Evolutionary conservation across 2,888 invertebrate genomes (phyloP).

Genomic region (Drosophila austrosaltans): DNA sequence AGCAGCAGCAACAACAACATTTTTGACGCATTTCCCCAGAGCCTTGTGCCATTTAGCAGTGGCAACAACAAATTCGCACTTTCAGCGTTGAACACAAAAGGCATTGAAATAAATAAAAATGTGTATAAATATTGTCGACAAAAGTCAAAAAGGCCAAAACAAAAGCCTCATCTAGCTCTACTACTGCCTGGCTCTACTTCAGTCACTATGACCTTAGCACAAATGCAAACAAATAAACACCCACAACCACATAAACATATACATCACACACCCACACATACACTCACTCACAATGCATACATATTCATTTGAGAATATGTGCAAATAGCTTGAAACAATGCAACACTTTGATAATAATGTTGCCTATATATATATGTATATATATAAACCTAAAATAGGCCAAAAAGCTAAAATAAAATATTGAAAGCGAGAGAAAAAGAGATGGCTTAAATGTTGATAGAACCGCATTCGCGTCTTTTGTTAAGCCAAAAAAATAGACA

Average conservation of each 20-base stretch:
- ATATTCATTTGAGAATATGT: conserved; percentile 53
- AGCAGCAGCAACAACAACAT: conserved; percentile 17
- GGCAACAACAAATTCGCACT: conserved; percentile 73
- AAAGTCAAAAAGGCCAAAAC: conserved; percentile 67
- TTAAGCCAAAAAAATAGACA: conserved; percentile 8
- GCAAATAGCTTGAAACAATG: conserved; percentile 64
- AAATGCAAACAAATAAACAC: conserved; percentile 35
- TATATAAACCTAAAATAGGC: conserved; percentile 15
- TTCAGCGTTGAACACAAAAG: conserved; percentile 49
- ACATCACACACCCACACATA: conserved; percentile 20
- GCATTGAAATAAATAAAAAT: conserved; percentile 67
- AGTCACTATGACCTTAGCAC: conserved; percentile 68
- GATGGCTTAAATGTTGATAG: background rate
- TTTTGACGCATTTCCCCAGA: conserved; percentile 77
- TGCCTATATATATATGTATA: conserved; percentile 40
- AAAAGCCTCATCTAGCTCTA: conserved; percentile 48
- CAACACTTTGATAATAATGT: conserved; percentile 66
- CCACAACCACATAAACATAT: background rate
- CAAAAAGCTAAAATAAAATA: background rate
- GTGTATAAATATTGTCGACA: conserved; percentile 71
- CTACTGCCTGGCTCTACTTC: background rate
- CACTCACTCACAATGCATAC: conserved; percentile 18
- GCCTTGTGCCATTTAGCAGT: conserved; percentile 78
- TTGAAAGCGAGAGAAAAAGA: background rate
- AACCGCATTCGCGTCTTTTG: conserved; percentile 34